Evolutionary conservation across 1,140 invertebrate species (phyloP).

Genomic region (Drosophila pruinosa): DNA sequence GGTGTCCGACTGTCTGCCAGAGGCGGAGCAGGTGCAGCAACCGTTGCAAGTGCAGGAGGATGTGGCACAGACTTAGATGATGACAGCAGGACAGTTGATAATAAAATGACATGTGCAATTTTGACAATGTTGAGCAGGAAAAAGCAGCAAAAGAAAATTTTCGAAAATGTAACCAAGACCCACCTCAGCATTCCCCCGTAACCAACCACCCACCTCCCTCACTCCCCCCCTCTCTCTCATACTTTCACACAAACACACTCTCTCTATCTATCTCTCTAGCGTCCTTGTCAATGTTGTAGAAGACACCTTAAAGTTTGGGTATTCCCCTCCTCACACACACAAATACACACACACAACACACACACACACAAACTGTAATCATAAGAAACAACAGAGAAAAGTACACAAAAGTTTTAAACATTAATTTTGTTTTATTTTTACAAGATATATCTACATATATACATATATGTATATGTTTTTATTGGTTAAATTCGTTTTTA

Average conservation of each 20-base stretch:
- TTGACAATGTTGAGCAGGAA: conserved; percentile 40
- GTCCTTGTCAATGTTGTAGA: conserved; percentile 4
- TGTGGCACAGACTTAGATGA: conserved; percentile 37
- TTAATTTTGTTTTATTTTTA: conserved; percentile 51
- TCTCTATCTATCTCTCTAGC: neutral
- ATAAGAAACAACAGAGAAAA: conserved; percentile 42
- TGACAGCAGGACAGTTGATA: no score
- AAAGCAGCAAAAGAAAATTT: neutral
- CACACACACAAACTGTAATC: conserved; percentile 29
- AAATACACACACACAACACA: conserved; percentile 26
- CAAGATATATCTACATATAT: conserved; percentile 33
- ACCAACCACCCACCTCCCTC: neutral
- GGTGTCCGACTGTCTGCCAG: conserved; percentile 48
- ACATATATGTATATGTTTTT: conserved; percentile 45
- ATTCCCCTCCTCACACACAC: conserved; percentile 15
- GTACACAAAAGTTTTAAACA: conserved; percentile 66
- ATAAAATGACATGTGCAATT: conserved; percentile 41
- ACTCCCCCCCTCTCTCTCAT: neutral
- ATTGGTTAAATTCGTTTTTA: conserved; percentile 76
- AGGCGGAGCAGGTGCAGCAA: conserved; percentile 18
- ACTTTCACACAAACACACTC: no score
- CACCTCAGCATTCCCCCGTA: conserved; percentile 37
- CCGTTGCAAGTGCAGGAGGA: conserved; percentile 25
- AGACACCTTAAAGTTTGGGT: neutral
- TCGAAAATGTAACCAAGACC: conserved; percentile 20